These are phyloP conservation scores for Chaunax sp. DNA, from an alignment of 2,797 vertebrate species.

Conservation along the genomic window DNA sequence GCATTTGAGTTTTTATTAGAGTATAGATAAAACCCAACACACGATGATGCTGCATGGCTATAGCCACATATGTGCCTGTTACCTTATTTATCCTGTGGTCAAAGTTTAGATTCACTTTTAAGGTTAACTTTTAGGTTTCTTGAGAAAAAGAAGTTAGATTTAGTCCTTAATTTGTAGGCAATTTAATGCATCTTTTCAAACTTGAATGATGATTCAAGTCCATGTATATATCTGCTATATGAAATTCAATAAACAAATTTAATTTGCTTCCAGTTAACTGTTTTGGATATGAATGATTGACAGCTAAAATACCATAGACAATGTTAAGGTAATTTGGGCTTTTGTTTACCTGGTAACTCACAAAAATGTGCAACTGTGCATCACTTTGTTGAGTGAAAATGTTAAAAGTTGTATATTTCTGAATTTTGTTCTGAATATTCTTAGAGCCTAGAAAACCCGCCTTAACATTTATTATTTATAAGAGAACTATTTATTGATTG, in stretches of 20 bases:
- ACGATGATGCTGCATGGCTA: slow-evolving; percentile 10
- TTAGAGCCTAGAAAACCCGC: background rate
- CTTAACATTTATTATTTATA: background rate
- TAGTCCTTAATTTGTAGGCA: background rate
- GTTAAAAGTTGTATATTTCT: background rate
- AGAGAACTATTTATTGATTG: background rate
- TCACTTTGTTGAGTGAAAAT: background rate
- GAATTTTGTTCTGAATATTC: background rate
- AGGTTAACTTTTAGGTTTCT: slow-evolving; percentile 4
- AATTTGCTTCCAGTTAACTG: background rate
- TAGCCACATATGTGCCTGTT: slow-evolving; percentile 16
- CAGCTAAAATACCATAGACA: background rate
- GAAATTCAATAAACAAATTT: background rate
- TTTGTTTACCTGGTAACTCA: background rate
- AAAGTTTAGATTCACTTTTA: slow-evolving; percentile 19
- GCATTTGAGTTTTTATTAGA: slow-evolving; percentile 37
- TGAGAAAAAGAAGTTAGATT: background rate
- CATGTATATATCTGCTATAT: background rate
- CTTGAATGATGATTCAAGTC: background rate
- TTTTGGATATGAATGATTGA: background rate
- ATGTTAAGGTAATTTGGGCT: too few relatives aligned
- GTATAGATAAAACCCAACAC: slow-evolving; percentile 2
- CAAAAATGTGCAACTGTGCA: background rate
- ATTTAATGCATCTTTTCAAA: background rate
- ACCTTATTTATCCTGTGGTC: background rate